These are phyloP conservation scores for Prietella phreatophila DNA, from an alignment of 2,113 vertebrate genomes.

Conservation along the genomic window DNA sequence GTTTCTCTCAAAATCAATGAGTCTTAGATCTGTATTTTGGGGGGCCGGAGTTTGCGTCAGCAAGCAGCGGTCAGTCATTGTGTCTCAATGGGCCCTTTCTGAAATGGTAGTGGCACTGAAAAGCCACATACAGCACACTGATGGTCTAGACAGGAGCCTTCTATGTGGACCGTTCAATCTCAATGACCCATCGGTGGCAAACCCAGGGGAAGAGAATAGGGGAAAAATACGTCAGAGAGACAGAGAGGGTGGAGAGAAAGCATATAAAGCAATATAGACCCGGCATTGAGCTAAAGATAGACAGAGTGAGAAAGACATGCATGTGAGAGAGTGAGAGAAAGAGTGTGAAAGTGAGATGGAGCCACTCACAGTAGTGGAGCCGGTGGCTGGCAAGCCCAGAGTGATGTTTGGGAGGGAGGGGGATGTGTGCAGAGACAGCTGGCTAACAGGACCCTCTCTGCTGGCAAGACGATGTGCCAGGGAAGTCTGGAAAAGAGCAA, in stretches of 20 bases:
- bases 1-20: constrained; percentile 31
- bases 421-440: constrained; percentile 93
- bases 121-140: constrained; percentile 32
- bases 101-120: constrained; percentile 42
- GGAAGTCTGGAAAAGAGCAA: constrained; percentile 74
- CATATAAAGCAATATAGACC: not conserved
- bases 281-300: not conserved
- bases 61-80: constrained; percentile 19
- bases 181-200: constrained; percentile 18
- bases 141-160: constrained; percentile 48
- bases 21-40: constrained; percentile 16
- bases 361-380: constrained; percentile 85
- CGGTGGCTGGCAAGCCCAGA: constrained; percentile 89
- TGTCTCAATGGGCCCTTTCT: constrained; percentile 49
- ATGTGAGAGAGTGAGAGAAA: not conserved
- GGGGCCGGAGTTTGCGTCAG: constrained; percentile 43
- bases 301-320: constrained; percentile 28
- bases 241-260: constrained; percentile 35
- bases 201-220: constrained; percentile 8
- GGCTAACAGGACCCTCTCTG: constrained; percentile 83
- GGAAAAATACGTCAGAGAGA: not conserved
- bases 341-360: constrained; percentile 22
- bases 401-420: constrained; percentile 98
- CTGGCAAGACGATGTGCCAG: constrained; percentile 85
- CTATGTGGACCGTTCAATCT: constrained; percentile 40